A percentile compares a stretch with the other conserved stretches of the same genome.
Conservation (phyloP, 2,113 vertebrate species). For the Pluvianellus socialis region DNA sequence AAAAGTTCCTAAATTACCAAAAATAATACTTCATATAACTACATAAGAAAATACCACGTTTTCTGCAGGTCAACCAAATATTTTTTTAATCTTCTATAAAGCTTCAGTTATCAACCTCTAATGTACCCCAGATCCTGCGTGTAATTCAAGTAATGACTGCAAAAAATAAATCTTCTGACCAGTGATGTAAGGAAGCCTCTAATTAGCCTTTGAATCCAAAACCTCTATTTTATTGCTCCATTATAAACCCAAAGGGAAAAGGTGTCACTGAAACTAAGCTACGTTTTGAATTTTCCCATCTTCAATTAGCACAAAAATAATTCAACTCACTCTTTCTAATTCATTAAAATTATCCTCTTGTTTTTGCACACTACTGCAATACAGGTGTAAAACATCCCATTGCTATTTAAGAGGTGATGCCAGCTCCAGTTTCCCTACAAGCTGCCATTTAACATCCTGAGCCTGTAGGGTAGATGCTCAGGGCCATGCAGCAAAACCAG, state of each 20-base stretch:
- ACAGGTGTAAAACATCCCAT: not conserved
- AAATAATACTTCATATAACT: not conserved
- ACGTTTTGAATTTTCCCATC: constrained; percentile 20
- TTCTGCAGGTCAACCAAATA: not conserved
- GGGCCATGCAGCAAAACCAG: constrained; percentile 8
- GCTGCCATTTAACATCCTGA: not conserved
- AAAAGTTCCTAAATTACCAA: not conserved
- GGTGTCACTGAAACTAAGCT: constrained; percentile 28
- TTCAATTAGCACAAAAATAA: not conserved
- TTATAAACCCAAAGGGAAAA: constrained; percentile 38
- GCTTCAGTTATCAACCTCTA: not conserved
- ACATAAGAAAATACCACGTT: not conserved
- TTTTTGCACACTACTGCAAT: not conserved
- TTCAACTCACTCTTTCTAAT: not conserved
- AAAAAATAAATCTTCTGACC: not conserved
- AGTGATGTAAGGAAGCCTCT: not conserved
- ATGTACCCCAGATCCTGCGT: not conserved
- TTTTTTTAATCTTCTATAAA: not conserved
- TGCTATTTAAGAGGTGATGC: not conserved
- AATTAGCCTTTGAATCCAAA: constrained; percentile 68
- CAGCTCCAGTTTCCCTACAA: not conserved
- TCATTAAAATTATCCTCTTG: not conserved
- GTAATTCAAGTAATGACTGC: not conserved
- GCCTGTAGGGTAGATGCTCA: not conserved
- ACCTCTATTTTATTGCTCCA: constrained; percentile 54